These are phyloP conservation scores for Cynopterus sphinx DNA, from an alignment of 2,797 vertebrate genomes.

Conservation along the genomic window DNA sequence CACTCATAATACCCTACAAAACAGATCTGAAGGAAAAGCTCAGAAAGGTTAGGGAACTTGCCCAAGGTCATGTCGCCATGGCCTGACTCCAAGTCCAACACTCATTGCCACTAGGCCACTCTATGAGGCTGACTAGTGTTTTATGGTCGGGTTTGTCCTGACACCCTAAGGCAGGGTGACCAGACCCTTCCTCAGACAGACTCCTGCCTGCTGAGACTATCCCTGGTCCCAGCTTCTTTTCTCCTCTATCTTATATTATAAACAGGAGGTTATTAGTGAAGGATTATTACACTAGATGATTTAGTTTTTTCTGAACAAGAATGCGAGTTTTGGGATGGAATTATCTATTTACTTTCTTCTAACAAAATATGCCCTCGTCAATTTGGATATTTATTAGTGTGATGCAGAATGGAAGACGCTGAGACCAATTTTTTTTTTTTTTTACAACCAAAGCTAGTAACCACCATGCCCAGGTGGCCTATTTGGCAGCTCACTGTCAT, in stretches of 20 bases:
- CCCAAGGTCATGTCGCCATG: not conserved
- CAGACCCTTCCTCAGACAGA: not conserved
- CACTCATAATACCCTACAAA: not conserved
- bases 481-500: not conserved
- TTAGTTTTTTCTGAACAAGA: not conserved
- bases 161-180: not conserved
- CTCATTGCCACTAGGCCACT: fast-evolving
- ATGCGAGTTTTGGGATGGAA: not conserved
- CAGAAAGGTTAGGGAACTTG: not conserved
- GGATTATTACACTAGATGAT: not conserved
- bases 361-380: not conserved
- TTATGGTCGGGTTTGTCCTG: not conserved
- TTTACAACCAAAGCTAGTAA: not conserved
- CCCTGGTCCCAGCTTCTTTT: not conserved
- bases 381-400: not conserved
- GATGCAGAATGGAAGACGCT: not conserved
- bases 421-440: not conserved
- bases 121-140: not conserved
- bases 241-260: not conserved
- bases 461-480: not conserved
- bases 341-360: not conserved
- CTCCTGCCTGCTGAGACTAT: not conserved
- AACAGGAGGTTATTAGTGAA: not conserved
- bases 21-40: not conserved
- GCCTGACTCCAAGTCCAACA: not conserved